Evolutionary conservation across 2,888 invertebrate species (phyloP).

Genomic region (Diabrotica balteata): DNA sequence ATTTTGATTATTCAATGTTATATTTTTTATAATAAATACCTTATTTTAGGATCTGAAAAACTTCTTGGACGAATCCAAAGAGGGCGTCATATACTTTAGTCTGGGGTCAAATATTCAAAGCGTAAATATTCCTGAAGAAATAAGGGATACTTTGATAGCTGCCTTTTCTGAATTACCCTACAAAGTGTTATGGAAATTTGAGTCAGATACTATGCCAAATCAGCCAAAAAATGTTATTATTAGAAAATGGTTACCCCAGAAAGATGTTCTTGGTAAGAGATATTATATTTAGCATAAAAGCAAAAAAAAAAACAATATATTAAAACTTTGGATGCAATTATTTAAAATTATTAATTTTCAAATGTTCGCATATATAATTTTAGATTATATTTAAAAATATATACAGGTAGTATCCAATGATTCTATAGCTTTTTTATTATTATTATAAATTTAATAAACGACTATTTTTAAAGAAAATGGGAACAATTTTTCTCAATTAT

Average conservation of each 20-base stretch:
- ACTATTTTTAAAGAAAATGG: too few relatives aligned
- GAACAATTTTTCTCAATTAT: too few relatives aligned
- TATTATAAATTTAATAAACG: too few relatives aligned
- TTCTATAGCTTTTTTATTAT: too few relatives aligned
- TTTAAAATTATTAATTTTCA: neutral
- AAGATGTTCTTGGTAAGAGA: slow-evolving; percentile 57
- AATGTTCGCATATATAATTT: too few relatives aligned
- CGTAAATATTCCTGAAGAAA: slow-evolving; percentile 51
- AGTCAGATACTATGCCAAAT: slow-evolving; percentile 52
- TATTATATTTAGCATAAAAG: too few relatives aligned
- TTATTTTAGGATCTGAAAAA: slow-evolving; percentile 52
- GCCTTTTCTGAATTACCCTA: slow-evolving; percentile 58
- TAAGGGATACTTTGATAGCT: slow-evolving; percentile 51
- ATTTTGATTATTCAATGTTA: too few relatives aligned
- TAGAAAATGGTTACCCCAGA: slow-evolving; percentile 61
- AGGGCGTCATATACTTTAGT: slow-evolving; percentile 58
- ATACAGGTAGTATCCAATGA: too few relatives aligned
- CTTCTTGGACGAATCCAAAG: slow-evolving; percentile 52
- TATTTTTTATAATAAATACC: too few relatives aligned
- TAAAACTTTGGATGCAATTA: neutral
- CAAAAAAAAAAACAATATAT: neutral
- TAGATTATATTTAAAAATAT: too few relatives aligned
- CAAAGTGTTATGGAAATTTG: slow-evolving; percentile 61
- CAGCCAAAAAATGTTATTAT: slow-evolving; percentile 57
- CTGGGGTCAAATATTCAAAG: slow-evolving; percentile 59